Evolutionary conservation across 1,140 invertebrate species (phyloP), one percentile per base, ranked within the genome.

Genomic region (Drosophila ananassae): DNA sequence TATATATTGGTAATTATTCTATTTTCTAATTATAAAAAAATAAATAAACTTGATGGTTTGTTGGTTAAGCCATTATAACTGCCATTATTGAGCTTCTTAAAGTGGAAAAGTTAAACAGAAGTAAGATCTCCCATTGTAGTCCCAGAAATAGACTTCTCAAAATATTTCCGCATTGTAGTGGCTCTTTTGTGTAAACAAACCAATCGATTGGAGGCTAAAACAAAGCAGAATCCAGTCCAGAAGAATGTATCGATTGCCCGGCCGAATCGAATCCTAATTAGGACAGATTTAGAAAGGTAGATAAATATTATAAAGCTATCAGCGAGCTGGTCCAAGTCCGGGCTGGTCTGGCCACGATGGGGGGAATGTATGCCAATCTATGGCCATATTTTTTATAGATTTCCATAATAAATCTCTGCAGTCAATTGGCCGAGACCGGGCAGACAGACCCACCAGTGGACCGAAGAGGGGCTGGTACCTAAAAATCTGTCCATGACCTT

Each of bases 401-500:
- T 87, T 87, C 79, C 77, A 87, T 87, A 87, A 87, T 87, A 87
- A 87, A 87, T 87, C 83, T 87, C 28, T 60, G 57, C 72, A 73
- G 79, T 68, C 78, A 79, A 87, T 89, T 89, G 78, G 74, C 78
- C 69, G 82, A 67, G 53, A 69, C 54, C 52, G 50, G 74, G 41
- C 41, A 55, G 52, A 58, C 21, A 57, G 32, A 6, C 25, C 5
- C 25, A 10, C 24, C 24, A 12, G 32, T 48, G n/a, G 17, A 53
- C 34, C 6, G 24, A 37, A 41, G 46, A 34, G 39, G 24, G 47
- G 37, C 37, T n/a, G 57, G 55, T 58, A 82, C 74, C 82, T 69
- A 73, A 69, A 87, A 89, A 87, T 89, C 83, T 77, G 83, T 87
- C 83, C 83, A 87, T 87, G 83, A 87, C 83, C 83, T 87, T 87